Conservation (phyloP, 2,888 invertebrate genomes). For the Anarsia innoxiella region DNA sequence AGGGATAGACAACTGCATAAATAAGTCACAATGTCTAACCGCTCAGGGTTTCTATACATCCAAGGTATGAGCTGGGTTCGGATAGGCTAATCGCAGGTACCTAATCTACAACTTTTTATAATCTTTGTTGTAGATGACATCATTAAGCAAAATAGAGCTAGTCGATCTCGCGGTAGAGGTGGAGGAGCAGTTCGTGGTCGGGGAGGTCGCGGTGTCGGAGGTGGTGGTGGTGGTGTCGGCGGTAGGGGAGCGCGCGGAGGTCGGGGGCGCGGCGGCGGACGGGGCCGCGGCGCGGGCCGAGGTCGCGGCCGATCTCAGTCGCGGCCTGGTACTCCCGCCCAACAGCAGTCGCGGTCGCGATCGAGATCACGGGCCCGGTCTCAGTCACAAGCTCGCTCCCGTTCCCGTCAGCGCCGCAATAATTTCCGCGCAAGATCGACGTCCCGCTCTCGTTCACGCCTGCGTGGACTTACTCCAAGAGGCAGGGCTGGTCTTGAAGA, state of each 20-base stretch:
- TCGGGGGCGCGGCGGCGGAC: slow-evolving; percentile 30
- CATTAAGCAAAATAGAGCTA: slow-evolving; percentile 52
- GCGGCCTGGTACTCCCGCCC: slow-evolving; percentile 30
- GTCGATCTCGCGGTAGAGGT: slow-evolving; percentile 51
- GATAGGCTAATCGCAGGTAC: no score
- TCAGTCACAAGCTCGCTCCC: slow-evolving; percentile 30
- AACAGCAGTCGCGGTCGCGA: slow-evolving; percentile 33
- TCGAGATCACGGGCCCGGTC: slow-evolving; percentile 26
- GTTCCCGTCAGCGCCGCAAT: slow-evolving; percentile 35
- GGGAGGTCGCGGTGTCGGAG: slow-evolving; percentile 20
- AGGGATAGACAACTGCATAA: no score
- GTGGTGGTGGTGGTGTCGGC: slow-evolving; percentile 26
- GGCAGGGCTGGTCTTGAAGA: slow-evolving; percentile 58
- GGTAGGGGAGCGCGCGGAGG: slow-evolving; percentile 35
- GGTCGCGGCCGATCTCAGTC: slow-evolving; percentile 35
- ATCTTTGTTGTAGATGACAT: slow-evolving; percentile 55
- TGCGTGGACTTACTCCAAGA: slow-evolving; percentile 54
- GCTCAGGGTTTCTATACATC: no score
- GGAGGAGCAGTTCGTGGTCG: slow-evolving; percentile 26
- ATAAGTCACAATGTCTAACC: no score
- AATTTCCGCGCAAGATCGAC: slow-evolving; percentile 44
- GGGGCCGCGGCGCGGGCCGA: slow-evolving; percentile 26
- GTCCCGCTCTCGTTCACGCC: slow-evolving; percentile 52
- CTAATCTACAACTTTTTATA: no score
- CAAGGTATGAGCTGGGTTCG: no score